phyloP scores from a whole-genome alignment of 2,113 vertebrate species.

The Mugil cephalus region DNA sequence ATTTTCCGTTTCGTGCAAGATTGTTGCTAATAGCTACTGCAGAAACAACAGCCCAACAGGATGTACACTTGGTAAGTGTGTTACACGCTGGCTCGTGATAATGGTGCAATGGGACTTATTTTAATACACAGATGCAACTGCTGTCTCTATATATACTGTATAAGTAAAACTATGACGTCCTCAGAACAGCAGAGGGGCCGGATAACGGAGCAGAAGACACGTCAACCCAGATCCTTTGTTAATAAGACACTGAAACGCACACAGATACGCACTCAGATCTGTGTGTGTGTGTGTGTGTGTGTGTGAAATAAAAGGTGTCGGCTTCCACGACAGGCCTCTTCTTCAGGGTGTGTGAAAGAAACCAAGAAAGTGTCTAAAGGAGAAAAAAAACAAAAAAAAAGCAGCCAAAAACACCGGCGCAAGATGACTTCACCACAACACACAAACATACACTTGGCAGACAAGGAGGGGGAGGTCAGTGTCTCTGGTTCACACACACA shows the following conservation, averaged over 20 bases:
- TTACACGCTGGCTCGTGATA: not conserved
- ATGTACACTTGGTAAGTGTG: slow-evolving; percentile 23
- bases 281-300: slow-evolving; percentile 6
- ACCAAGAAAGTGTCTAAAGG: slow-evolving; percentile 18
- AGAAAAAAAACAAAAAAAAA: no score
- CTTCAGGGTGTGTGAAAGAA: not conserved
- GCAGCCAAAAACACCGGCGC: slow-evolving; percentile 36
- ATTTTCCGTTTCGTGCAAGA: slow-evolving; percentile 3
- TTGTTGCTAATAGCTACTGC: slow-evolving; percentile 7
- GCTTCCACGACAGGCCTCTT: slow-evolving; percentile 35
- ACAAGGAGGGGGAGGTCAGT: slow-evolving; percentile 49
- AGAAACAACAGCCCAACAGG: slow-evolving; percentile 7
- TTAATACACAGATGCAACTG: slow-evolving; percentile 17
- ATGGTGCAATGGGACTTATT: slow-evolving; percentile 3
- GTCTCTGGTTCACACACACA: slow-evolving; percentile 22
- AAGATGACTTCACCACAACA: slow-evolving; percentile 52
- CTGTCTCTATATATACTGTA: slow-evolving; percentile 28
- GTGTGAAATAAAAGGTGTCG: slow-evolving; percentile 43
- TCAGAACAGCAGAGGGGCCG: slow-evolving; percentile 41
- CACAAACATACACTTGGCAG: slow-evolving; percentile 20
- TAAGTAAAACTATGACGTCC: not conserved
- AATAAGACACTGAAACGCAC: slow-evolving; percentile 29
- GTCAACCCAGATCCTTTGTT: slow-evolving; percentile 41
- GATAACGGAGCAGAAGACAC: slow-evolving; percentile 17
- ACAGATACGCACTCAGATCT: not conserved